Base-by-base conservation (phyloP, 2,888 invertebrate species). In the Galerucella calmariensis region DNA sequence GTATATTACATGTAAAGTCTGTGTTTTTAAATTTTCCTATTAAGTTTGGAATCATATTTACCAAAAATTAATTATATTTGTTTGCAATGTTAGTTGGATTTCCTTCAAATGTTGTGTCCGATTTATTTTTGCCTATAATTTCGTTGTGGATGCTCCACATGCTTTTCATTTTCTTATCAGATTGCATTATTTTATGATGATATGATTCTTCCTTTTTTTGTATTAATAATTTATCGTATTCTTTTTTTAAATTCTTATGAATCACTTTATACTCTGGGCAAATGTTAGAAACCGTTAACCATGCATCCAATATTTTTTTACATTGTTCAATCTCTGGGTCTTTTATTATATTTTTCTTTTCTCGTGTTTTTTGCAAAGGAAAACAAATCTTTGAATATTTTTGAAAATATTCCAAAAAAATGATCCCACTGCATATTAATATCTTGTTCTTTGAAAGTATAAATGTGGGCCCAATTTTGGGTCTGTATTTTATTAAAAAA, bases 171-270 rank as follows among this genome's bases (percentile, higher is more conserved):
- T 67, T 67, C 35, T 67, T 67, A 67, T 67, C 67, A n/a, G 35
- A 67, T 27, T 65, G 35, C 12, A 27, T 5, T 12, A 65, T 65
- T 65, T 65, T 65, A 27, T 24, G 35, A 11, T 16, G 67, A 53
- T 67, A 67, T 20, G 53, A 67, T 51, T 67, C 67, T 67, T 53
- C 56, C 56, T 56, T 67, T 67, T 67, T 67, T 56, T 67, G 16
- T 53, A 53, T 53, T 35, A 67, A 67, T 56, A 56, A 41, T 24
- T 67, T 48, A 56, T 67, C 6, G 35, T 67, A 56, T 56, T 56
- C 56, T n/a, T 67, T 67, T 67, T 67, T 67, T 53, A 67, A 51
- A 24, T 67, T 53, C 56, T 67, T n/a, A 8, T 53, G 51, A 27
- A 27, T 27, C 27, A 27, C 27, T 27, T 27, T 27, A 27, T 27